phyloP scores from a whole-genome alignment of 2,888 invertebrate genomes.

The Mamestra brassicae region DNA sequence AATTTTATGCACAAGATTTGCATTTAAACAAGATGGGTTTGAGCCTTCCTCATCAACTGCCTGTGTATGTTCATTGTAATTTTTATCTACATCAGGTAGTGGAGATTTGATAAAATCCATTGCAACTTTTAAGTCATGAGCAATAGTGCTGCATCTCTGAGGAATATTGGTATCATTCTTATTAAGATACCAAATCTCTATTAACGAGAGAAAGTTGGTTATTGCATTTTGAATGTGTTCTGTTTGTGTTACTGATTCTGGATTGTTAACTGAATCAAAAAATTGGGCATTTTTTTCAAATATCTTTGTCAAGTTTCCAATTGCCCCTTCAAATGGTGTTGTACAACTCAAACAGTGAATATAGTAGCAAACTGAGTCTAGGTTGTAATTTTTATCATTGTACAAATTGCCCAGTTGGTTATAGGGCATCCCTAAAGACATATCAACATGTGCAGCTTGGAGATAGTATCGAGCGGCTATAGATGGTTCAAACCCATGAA shows the following conservation, averaged over 20 bases:
- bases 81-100: slow-evolving; percentile 89
- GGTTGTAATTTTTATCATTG: slow-evolving; percentile 94
- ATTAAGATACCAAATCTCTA: slow-evolving; percentile 92
- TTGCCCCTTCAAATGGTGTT: slow-evolving; percentile 96
- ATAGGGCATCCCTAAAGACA: slow-evolving; percentile 97
- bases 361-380: slow-evolving; percentile 97
- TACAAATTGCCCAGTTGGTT: slow-evolving; percentile 98
- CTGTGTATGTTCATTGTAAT: slow-evolving; percentile 88
- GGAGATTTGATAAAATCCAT: slow-evolving; percentile 90
- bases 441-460: slow-evolving; percentile 95
- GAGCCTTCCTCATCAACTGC: slow-evolving; percentile 87
- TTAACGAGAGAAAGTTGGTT: slow-evolving; percentile 90
- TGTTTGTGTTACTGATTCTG: slow-evolving; percentile 83
- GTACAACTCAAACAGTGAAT: slow-evolving; percentile 95
- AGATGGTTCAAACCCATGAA: slow-evolving; percentile 92
- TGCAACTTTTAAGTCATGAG: slow-evolving; percentile 94
- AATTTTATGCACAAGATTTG: slow-evolving; percentile 95
- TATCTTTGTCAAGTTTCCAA: slow-evolving; percentile 95
- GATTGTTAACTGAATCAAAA: slow-evolving; percentile 88
- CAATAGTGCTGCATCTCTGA: slow-evolving; percentile 92
- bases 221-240: slow-evolving; percentile 89
- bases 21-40: slow-evolving; percentile 91
- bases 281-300: slow-evolving; percentile 93
- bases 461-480: slow-evolving; percentile 96
- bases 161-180: slow-evolving; percentile 92